Conservation (phyloP, 2,797 vertebrate species). For the Buceros bicornis region DNA sequence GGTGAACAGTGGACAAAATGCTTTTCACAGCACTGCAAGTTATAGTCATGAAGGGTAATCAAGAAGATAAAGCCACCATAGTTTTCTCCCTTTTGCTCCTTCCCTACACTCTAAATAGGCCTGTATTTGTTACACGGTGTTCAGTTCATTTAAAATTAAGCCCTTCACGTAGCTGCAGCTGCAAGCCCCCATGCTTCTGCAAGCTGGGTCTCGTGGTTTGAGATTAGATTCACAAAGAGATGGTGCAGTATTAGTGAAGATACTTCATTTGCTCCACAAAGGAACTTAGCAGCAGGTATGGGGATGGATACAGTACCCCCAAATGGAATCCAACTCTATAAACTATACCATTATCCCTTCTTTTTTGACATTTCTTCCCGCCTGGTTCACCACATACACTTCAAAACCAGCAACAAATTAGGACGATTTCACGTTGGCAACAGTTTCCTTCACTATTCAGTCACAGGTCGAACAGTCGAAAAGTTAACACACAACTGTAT, state of each 20-base stretch:
- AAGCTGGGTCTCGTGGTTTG: neutral
- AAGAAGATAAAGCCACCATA: neutral
- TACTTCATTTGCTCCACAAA: neutral
- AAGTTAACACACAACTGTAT: neutral
- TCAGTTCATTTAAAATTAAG: neutral
- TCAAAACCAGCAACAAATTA: neutral
- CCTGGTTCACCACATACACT: neutral
- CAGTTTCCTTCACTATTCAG: neutral
- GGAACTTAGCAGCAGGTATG: neutral
- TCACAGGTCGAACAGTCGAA: neutral
- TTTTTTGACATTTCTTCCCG: neutral
- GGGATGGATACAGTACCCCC: neutral
- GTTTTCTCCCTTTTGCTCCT: neutral
- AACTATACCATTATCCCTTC: neutral
- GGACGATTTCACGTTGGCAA: neutral
- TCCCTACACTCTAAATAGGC: neutral
- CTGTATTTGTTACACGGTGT: neutral
- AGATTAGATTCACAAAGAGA: neutral
- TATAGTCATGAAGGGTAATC: neutral
- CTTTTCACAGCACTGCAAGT: neutral
- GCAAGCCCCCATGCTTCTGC: neutral
- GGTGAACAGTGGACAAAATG: neutral
- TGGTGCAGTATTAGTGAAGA: neutral
- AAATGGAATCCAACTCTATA: neutral
- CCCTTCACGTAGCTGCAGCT: neutral